phyloP scores from a whole-genome alignment of 2,888 invertebrate species.

The Venusia cambrica region DNA sequence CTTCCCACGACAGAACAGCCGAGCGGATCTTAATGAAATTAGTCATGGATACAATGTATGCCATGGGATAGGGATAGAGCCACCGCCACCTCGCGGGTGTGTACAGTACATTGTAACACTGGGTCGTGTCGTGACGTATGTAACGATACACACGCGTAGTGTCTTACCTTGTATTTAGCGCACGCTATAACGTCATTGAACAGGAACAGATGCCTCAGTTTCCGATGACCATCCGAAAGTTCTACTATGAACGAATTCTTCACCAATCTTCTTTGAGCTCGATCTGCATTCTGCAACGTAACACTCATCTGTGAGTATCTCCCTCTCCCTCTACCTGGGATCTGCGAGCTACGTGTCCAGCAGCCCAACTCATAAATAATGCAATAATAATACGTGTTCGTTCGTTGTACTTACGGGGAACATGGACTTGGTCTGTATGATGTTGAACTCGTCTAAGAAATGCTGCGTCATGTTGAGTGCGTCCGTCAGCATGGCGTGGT shows the following conservation, averaged over 20 bases:
- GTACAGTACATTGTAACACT: too few relatives aligned
- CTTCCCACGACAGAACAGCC: too few relatives aligned
- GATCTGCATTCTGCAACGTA: slow-evolving; percentile 85
- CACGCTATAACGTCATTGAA: slow-evolving; percentile 98
- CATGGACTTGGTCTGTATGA: slow-evolving; percentile 90
- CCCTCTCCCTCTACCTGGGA: too few relatives aligned
- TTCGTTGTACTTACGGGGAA: slow-evolving; percentile 86
- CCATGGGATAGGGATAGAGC: too few relatives aligned
- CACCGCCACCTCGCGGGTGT: too few relatives aligned
- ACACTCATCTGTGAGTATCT: too few relatives aligned
- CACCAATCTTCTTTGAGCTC: slow-evolving; percentile 92
- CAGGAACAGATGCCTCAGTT: slow-evolving; percentile 94
- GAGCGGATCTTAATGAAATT: too few relatives aligned
- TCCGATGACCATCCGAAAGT: slow-evolving; percentile 92
- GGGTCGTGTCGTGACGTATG: too few relatives aligned
- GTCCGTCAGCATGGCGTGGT: slow-evolving; percentile 88
- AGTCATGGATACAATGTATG: too few relatives aligned
- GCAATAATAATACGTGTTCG: too few relatives aligned
- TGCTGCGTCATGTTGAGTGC: slow-evolving; percentile 92
- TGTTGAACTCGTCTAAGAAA: slow-evolving; percentile 95
- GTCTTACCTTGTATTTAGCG: slow-evolving; percentile 91
- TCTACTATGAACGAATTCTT: slow-evolving; percentile 98
- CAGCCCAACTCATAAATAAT: too few relatives aligned
- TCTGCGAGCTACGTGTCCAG: too few relatives aligned
- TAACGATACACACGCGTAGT: neutral